Evolutionary conservation across 2,113 vertebrate species (phyloP).

Genomic region (Aphyosemion australe): DNA sequence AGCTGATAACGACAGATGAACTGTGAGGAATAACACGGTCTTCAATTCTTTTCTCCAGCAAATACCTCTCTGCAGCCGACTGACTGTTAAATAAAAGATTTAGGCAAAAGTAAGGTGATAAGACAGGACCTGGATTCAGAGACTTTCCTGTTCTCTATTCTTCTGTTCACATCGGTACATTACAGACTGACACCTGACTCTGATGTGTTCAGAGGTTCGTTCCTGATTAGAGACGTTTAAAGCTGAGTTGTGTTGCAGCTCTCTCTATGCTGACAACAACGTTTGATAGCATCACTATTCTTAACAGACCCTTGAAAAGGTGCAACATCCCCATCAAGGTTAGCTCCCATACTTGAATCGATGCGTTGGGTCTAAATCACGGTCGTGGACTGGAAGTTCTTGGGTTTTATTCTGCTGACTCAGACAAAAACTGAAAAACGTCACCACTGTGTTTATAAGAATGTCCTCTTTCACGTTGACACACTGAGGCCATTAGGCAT

Average conservation of each 20-base stretch:
- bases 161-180: background rate
- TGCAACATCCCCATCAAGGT: constrained; percentile 42
- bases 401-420: background rate
- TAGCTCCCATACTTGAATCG: background rate
- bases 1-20: constrained; percentile 51
- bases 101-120: constrained; percentile 28
- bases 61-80: constrained; percentile 25
- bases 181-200: constrained; percentile 18
- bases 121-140: background rate
- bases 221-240: constrained; percentile 45
- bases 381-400: background rate
- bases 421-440: constrained; percentile 34
- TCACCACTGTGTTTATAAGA: constrained; percentile 8
- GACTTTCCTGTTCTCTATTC: constrained; percentile 35
- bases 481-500: constrained; percentile 39
- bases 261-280: constrained; percentile 28
- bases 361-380: constrained; percentile 26
- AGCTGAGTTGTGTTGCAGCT: constrained; percentile 51
- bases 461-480: constrained; percentile 28
- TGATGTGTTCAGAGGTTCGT: constrained; percentile 39
- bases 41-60: constrained; percentile 33
- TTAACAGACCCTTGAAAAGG: constrained; percentile 28
- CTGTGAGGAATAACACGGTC: constrained; percentile 18
- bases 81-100: constrained; percentile 33
- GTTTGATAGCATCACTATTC: constrained; percentile 36